A percentile compares a stretch with the other conserved stretches of the same genome.
Conservation (phyloP, 2,797 vertebrate genomes). For the Enoplosus armatus region DNA sequence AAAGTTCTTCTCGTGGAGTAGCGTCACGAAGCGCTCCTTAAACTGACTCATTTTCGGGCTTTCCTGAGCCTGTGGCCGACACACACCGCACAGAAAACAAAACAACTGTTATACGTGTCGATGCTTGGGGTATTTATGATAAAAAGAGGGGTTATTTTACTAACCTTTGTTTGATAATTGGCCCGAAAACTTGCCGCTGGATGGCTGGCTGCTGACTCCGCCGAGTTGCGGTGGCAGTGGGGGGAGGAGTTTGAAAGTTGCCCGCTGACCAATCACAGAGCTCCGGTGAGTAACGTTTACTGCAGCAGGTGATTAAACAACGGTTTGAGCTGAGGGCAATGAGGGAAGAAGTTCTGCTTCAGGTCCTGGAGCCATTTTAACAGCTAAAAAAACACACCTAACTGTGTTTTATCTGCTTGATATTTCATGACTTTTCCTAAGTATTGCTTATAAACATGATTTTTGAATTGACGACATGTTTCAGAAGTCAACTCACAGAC, state of each 20-base stretch:
- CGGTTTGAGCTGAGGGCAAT: background rate
- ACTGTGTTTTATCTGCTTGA: background rate
- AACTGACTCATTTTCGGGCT: constrained; percentile 75
- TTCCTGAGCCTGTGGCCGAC: constrained; percentile 35
- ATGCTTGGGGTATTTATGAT: accelerated
- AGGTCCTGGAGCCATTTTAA: background rate
- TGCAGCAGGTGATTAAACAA: constrained; percentile 28
- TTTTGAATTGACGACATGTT: background rate
- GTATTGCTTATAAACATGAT: background rate
- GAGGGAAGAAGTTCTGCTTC: background rate
- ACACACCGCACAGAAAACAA: background rate
- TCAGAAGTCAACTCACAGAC: too few relatives aligned
- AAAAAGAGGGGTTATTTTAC: background rate
- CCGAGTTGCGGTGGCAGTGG: background rate
- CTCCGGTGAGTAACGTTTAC: constrained; percentile 12
- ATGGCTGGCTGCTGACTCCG: constrained; percentile 1
- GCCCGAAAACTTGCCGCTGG: constrained; percentile 9
- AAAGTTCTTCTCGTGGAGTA: constrained; percentile 89
- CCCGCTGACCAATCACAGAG: constrained; percentile 69
- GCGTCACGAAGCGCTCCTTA: constrained; percentile 84
- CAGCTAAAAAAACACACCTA: background rate
- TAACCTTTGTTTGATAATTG: constrained; percentile 14
- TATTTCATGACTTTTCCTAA: background rate
- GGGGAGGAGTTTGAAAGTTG: constrained; percentile 49
- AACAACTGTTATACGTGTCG: background rate